phyloP scores from a whole-genome alignment of 2,113 vertebrate species.

The Albula goreensis region DNA sequence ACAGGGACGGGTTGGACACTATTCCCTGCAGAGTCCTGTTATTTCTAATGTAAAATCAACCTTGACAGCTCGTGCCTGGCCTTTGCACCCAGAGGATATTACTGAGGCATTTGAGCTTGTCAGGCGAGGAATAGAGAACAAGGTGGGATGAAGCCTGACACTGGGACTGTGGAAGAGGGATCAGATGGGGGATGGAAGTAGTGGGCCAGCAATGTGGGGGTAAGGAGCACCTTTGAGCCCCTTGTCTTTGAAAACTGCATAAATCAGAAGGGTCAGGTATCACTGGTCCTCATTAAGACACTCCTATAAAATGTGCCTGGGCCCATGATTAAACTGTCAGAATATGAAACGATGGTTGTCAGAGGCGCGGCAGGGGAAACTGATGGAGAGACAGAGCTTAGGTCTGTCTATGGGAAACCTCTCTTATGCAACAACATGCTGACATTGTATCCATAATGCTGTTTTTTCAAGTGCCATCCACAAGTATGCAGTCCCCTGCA shows the following conservation, averaged over 20 bases:
- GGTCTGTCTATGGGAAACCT: constrained; percentile 10
- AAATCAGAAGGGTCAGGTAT: constrained; percentile 60
- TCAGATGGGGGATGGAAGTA: not conserved
- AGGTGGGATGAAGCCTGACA: constrained; percentile 30
- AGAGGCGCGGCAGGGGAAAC: constrained; percentile 44
- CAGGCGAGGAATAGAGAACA: constrained; percentile 45
- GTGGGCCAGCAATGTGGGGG: constrained; percentile 22
- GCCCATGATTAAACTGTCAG: constrained; percentile 69
- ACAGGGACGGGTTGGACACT: constrained; percentile 10
- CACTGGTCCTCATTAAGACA: constrained; percentile 64
- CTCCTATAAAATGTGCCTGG: constrained; percentile 62
- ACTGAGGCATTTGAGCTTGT: constrained; percentile 64
- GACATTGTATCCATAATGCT: not conserved
- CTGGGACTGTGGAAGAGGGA: not conserved
- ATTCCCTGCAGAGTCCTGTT: constrained; percentile 52
- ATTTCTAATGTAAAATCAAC: constrained; percentile 52
- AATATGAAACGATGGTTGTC: constrained; percentile 44
- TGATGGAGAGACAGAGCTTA: constrained; percentile 33
- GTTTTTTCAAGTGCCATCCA: not conserved
- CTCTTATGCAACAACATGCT: not conserved
- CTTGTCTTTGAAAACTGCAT: constrained; percentile 54
- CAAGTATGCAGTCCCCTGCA: not conserved
- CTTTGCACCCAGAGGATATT: constrained; percentile 63
- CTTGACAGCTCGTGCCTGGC: constrained; percentile 60
- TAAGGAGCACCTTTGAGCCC: constrained; percentile 29